phyloP scores from a whole-genome alignment of 2,797 vertebrate species.

The Galaxias olidus region DNA sequence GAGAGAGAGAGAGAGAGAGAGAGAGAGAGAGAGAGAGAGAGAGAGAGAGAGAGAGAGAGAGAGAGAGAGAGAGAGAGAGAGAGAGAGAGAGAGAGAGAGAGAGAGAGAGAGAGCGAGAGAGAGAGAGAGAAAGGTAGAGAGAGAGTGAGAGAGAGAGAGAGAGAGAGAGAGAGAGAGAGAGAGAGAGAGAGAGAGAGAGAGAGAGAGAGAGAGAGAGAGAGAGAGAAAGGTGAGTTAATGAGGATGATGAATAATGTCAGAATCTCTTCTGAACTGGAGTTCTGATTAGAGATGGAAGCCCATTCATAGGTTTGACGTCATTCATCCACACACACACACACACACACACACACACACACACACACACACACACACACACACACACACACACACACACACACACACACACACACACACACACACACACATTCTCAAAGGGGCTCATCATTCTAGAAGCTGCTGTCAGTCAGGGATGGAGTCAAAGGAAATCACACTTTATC shows the following conservation, averaged over 20 bases:
- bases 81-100: too few species aligned
- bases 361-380: background rate
- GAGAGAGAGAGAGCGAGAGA: too few species aligned
- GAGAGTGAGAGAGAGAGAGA: background rate
- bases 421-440: background rate
- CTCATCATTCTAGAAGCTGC: too few species aligned
- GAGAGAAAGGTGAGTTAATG: background rate
- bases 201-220: background rate
- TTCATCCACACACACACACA: background rate
- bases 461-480: too few species aligned
- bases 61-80: background rate
- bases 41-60: background rate
- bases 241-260: background rate
- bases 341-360: background rate
- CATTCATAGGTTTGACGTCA: too few species aligned
- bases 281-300: too few species aligned
- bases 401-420: background rate
- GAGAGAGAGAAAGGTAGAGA: too few species aligned
- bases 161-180: background rate
- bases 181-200: too few species aligned
- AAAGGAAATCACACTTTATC: too few species aligned
- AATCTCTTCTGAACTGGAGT: background rate
- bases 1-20: background rate
- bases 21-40: conserved; percentile 4
- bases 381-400: conserved; percentile 2